These are phyloP conservation scores for Philonicus albiceps DNA, from an alignment of 2,888 invertebrate genomes.

Conservation along the genomic window DNA sequence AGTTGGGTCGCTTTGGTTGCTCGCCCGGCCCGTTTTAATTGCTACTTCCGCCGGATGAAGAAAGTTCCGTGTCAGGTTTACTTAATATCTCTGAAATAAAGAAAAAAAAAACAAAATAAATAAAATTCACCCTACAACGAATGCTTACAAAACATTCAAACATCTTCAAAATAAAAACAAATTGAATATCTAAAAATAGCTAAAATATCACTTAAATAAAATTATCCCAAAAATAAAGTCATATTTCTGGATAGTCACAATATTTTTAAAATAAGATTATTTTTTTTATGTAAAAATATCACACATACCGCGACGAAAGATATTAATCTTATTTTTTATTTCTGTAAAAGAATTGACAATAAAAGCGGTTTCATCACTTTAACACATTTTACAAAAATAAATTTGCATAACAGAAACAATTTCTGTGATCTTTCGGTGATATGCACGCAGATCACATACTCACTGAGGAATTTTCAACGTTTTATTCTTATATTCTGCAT, in stretches of 20 bases:
- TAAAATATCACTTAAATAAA: neutral
- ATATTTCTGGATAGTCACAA: neutral
- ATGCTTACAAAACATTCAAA: neutral
- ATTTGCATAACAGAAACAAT: neutral
- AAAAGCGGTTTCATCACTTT: neutral
- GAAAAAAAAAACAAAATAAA: neutral
- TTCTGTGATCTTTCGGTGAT: neutral
- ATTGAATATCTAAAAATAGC: neutral
- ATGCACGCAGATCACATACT: neutral
- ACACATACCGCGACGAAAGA: neutral
- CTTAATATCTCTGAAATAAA: slow-evolving; percentile 32
- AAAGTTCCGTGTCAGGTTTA: slow-evolving; percentile 43
- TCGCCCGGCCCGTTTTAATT: slow-evolving; percentile 34
- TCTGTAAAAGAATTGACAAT: neutral
- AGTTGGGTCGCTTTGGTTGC: neutral
- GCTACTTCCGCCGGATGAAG: slow-evolving; percentile 44
- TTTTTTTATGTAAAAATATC: neutral
- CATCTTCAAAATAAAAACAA: neutral
- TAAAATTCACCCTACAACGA: neutral
- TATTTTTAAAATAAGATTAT: neutral
- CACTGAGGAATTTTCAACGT: neutral
- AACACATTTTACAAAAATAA: neutral
- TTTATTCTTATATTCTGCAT: neutral
- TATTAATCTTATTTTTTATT: neutral
- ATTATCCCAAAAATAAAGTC: neutral